phyloP scores from a whole-genome alignment of 2,888 invertebrate species.

The Aromia moschata region DNA sequence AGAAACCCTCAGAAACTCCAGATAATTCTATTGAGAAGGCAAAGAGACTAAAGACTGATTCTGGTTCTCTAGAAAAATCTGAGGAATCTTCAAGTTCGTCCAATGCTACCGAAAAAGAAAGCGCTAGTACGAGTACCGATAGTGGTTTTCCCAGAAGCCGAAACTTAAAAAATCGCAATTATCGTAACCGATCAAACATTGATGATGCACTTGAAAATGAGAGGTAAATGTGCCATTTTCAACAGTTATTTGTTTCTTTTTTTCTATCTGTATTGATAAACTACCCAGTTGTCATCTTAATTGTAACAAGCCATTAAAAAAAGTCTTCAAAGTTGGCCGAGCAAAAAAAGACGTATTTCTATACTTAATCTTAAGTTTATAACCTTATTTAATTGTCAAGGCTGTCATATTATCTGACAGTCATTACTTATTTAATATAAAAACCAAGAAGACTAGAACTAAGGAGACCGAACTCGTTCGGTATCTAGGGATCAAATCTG shows the following conservation, averaged over 20 bases:
- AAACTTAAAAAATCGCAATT: constrained; percentile 49
- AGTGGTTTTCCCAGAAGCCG: constrained; percentile 48
- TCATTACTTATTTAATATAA: too few species aligned
- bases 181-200: constrained; percentile 41
- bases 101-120: constrained; percentile 47
- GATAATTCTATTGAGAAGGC: constrained; percentile 38
- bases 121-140: constrained; percentile 51
- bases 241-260: not conserved
- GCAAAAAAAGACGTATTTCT: too few species aligned
- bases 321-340: too few species aligned
- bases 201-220: constrained; percentile 43
- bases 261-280: too few species aligned
- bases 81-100: constrained; percentile 50
- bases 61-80: constrained; percentile 37
- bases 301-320: too few species aligned
- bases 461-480: too few species aligned
- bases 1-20: constrained; percentile 30
- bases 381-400: too few species aligned
- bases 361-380: too few species aligned
- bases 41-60: constrained; percentile 55
- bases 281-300: too few species aligned
- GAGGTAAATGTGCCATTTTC: constrained; percentile 33
- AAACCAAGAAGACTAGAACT: too few species aligned
- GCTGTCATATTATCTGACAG: too few species aligned
- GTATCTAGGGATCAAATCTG: too few species aligned